These are phyloP conservation scores for Phenganax subtilis DNA, from an alignment of 92 coral and sea anemone species.

Conservation along the genomic window DNA sequence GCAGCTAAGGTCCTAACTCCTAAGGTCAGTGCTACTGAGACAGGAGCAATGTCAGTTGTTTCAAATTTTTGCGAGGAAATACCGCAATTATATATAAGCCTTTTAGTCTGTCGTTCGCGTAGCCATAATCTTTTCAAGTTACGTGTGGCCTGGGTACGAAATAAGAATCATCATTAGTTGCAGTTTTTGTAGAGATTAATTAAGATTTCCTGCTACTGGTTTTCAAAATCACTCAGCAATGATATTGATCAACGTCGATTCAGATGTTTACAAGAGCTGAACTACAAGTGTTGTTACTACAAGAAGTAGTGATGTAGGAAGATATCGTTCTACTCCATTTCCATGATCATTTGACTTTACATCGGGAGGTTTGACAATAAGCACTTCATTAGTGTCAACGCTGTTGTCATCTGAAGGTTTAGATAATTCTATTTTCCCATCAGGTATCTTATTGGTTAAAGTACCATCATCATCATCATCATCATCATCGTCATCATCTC, in stretches of 20 bases:
- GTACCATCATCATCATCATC: conserved; percentile 44
- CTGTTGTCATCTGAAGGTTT: conserved; percentile 9
- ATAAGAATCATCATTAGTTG: too few relatives aligned
- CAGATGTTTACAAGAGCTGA: neutral
- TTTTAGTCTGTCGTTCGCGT: too few relatives aligned
- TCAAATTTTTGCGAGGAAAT: too few relatives aligned
- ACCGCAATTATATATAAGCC: too few relatives aligned
- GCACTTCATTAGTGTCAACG: conserved; percentile 36
- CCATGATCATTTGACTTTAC: neutral
- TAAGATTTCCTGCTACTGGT: too few relatives aligned
- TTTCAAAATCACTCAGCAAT: too few relatives aligned
- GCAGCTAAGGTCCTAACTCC: too few relatives aligned
- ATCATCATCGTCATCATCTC: conserved; percentile 34
- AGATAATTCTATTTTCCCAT: conserved; percentile 10
- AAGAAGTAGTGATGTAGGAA: conserved; percentile 15
- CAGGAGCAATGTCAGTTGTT: too few relatives aligned
- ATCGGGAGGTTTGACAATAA: conserved; percentile 40
- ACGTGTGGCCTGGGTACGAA: too few relatives aligned
- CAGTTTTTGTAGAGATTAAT: too few relatives aligned
- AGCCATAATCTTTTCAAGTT: too few relatives aligned
- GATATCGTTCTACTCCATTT: conserved; percentile 15
- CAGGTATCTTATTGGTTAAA: conserved; percentile 19
- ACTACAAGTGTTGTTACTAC: conserved; percentile 2
- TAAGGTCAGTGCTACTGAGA: too few relatives aligned
- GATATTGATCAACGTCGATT: neutral